Conservation (phyloP, 1,140 invertebrate genomes). For the Battus philenor region DNA sequence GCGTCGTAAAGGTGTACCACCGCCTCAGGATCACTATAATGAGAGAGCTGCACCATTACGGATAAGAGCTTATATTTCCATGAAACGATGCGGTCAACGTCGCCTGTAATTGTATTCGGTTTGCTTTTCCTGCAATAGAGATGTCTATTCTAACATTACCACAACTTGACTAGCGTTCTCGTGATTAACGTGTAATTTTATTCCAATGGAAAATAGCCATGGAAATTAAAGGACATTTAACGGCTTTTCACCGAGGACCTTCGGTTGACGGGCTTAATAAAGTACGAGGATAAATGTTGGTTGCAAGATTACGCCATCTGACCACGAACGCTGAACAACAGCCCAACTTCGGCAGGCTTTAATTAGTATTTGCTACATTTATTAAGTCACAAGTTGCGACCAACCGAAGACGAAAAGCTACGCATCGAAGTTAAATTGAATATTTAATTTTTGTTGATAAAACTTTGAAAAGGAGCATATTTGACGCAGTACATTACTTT, state of each 20-base stretch:
- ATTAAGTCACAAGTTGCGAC: constrained; percentile 34
- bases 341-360: constrained; percentile 54
- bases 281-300: constrained; percentile 52
- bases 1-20: constrained; percentile 29
- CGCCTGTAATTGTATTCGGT: constrained; percentile 66
- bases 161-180: constrained; percentile 1
- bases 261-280: constrained; percentile 28
- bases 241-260: not conserved
- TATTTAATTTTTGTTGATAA: constrained; percentile 31
- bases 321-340: constrained; percentile 35
- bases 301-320: constrained; percentile 30
- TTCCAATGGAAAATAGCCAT: constrained; percentile 2
- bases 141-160: constrained; percentile 4
- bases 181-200: not conserved
- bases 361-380: constrained; percentile 45
- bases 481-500: too few species aligned
- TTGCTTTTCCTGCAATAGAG: constrained; percentile 20
- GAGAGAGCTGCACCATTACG: constrained; percentile 56
- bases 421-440: constrained; percentile 30
- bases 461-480: constrained; percentile 20
- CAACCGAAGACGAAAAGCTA: constrained; percentile 24
- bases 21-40: constrained; percentile 51
- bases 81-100: constrained; percentile 37
- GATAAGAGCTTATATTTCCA: constrained; percentile 56
- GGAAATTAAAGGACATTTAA: not conserved